Conservation (phyloP, 92 coral and sea anemone genomes). For the Epizoanthus scotinus region DNA sequence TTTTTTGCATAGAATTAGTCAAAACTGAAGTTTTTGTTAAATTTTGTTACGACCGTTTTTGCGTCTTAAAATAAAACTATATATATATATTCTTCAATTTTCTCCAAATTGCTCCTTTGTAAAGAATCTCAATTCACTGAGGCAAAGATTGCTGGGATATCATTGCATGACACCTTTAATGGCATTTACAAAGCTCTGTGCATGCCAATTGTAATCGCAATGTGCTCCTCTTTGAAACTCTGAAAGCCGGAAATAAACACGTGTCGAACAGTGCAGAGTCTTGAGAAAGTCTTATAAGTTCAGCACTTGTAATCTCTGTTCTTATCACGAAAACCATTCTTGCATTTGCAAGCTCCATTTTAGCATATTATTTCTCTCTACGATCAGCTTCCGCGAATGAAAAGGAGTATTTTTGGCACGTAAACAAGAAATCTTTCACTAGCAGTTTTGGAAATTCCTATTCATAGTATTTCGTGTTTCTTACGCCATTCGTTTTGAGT, state of each 20-base stretch:
- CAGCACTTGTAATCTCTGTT: slow-evolving; percentile 18
- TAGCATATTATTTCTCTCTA: not conserved
- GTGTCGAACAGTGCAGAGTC: slow-evolving; percentile 9
- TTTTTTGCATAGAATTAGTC: not conserved
- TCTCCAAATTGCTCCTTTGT: not conserved
- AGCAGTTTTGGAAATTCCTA: not conserved
- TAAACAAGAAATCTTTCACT: not conserved
- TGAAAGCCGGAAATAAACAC: slow-evolving; percentile 32
- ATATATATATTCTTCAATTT: not conserved
- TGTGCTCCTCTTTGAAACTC: not conserved
- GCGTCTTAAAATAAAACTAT: not conserved
- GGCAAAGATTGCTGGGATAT: not conserved
- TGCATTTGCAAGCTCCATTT: not conserved
- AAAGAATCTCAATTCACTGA: not conserved
- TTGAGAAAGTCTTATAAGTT: slow-evolving; percentile 8
- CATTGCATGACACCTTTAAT: slow-evolving; percentile 19
- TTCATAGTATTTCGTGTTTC: slow-evolving; percentile 15
- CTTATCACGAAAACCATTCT: slow-evolving; percentile 34
- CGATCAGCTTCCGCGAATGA: not conserved
- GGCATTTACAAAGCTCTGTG: not conserved
- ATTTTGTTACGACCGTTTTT: not conserved
- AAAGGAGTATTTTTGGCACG: not conserved
- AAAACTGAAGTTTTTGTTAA: not conserved
- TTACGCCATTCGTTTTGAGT: not conserved
- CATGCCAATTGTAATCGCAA: slow-evolving; percentile 12